phyloP scores from a whole-genome alignment of 2,113 vertebrate genomes.

The Lophotis ruficrista region DNA sequence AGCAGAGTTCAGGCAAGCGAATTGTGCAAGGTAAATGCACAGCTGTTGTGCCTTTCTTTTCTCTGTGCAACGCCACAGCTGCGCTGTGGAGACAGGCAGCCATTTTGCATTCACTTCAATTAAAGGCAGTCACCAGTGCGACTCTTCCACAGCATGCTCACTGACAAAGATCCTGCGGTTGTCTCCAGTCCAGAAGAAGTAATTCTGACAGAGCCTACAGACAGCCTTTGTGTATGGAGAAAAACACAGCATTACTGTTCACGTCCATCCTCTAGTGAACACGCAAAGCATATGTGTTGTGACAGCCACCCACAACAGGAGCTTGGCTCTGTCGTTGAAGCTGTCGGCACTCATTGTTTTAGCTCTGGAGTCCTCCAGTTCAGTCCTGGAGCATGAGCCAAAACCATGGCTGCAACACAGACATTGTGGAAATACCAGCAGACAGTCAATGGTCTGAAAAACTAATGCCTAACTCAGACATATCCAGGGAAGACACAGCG shows the following conservation, averaged over 20 bases:
- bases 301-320: not conserved
- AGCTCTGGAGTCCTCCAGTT: not conserved
- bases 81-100: not conserved
- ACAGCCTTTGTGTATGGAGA: not conserved
- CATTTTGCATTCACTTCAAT: not conserved
- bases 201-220: not conserved
- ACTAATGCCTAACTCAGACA: not conserved
- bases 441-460: not conserved
- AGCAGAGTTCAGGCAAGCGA: not conserved
- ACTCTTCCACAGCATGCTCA: not conserved
- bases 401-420: not conserved
- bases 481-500: not conserved
- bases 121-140: not conserved
- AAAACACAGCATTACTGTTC: not conserved
- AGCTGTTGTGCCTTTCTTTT: not conserved
- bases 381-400: not conserved
- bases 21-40: accelerated
- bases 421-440: not conserved
- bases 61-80: accelerated
- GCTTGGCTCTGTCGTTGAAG: not conserved
- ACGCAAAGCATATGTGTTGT: not conserved
- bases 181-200: not conserved
- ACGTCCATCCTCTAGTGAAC: not conserved
- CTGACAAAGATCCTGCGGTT: not conserved
- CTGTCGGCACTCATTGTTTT: not conserved